Evolutionary conservation across 2,888 invertebrate species (phyloP).

Genomic region (Mantis religiosa): DNA sequence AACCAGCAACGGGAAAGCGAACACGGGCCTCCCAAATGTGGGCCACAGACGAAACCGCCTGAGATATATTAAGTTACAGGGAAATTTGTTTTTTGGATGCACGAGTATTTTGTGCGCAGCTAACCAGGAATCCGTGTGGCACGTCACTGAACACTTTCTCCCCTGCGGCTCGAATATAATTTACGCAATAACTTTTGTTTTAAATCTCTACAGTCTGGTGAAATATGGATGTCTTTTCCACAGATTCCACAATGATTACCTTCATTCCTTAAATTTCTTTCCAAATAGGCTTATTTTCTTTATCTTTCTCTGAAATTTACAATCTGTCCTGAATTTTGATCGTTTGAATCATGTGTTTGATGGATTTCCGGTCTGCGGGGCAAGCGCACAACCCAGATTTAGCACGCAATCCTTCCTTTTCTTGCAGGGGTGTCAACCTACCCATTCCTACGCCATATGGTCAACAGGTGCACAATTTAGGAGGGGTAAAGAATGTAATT

Average conservation of each 20-base stretch:
- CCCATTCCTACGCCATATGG: background rate
- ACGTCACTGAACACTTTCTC: background rate
- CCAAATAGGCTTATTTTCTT: background rate
- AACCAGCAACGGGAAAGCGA: too few species aligned
- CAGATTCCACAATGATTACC: background rate
- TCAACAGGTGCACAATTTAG: background rate
- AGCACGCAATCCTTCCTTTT: background rate
- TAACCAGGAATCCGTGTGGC: too few species aligned
- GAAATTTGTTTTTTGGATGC: too few species aligned
- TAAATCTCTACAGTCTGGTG: background rate
- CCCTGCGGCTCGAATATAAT: background rate
- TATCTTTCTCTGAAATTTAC: background rate
- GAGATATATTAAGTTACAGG: too few species aligned
- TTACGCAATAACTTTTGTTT: background rate
- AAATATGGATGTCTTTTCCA: background rate
- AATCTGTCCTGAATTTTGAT: background rate
- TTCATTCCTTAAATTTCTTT: background rate
- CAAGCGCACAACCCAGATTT: background rate
- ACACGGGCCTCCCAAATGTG: too few species aligned
- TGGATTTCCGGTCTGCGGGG: slow-evolving; percentile 8
- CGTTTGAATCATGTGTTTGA: background rate
- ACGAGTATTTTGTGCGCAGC: too few species aligned
- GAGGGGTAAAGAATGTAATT: background rate
- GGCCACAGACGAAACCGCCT: too few species aligned
- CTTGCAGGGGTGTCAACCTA: background rate